Evolutionary conservation across 2,113 vertebrate species (phyloP).

Genomic region (Dinomys branickii): DNA sequence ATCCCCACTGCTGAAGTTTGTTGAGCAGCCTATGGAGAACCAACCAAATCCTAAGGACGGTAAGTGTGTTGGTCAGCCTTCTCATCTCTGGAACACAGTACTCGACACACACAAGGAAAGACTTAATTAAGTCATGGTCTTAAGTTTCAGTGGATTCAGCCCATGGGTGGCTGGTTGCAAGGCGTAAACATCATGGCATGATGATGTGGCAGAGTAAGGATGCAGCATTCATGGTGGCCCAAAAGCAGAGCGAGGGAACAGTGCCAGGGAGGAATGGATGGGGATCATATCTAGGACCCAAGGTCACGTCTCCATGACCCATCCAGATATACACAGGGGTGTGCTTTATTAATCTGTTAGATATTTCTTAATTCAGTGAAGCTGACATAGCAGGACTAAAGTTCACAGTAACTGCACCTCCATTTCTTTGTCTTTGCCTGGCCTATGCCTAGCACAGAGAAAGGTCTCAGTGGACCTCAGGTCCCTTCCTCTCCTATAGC

Average conservation of each 20-base stretch:
- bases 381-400: background rate
- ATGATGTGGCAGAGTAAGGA: background rate
- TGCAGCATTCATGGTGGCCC: background rate
- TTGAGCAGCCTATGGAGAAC: constrained; percentile 79
- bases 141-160: background rate
- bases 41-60: constrained; percentile 79
- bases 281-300: background rate
- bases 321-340: background rate
- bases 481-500: background rate
- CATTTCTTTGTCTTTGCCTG: background rate
- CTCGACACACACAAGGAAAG: background rate
- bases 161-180: background rate
- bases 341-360: background rate
- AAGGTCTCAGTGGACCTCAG: background rate
- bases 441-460: background rate
- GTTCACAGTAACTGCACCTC: constrained; percentile 61
- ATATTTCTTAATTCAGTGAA: background rate
- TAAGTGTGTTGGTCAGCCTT: constrained; percentile 67
- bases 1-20: constrained; percentile 78
- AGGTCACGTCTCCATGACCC: background rate
- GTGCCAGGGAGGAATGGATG: background rate
- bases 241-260: background rate
- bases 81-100: background rate
- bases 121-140: background rate
- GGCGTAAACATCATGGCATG: background rate